Percentiles rank a stretch among this genome's conserved stretches.
Evolutionary conservation across 1,140 invertebrate species (phyloP).

Genomic region (Drosophila jambulina): DNA sequence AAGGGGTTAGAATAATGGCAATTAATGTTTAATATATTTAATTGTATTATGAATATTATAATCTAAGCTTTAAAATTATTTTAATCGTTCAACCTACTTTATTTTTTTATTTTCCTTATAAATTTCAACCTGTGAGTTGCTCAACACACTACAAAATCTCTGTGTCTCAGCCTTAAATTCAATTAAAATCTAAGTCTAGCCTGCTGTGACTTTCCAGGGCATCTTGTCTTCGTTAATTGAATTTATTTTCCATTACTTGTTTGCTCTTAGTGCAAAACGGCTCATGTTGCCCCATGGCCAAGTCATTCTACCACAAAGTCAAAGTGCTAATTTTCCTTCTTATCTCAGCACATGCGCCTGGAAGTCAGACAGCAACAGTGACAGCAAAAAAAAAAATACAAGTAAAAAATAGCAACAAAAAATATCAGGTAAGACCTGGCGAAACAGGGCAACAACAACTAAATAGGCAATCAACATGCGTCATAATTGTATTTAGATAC

Average conservation of each 20-base stretch:
- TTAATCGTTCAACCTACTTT: no score
- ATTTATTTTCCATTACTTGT: constrained; percentile 17
- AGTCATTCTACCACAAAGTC: constrained; percentile 12
- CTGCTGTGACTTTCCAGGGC: neutral
- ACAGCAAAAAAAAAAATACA: constrained; percentile 23
- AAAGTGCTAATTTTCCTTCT: constrained; percentile 71
- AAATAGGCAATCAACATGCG: constrained; percentile 50
- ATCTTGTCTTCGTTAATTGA: neutral
- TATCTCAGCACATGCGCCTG: constrained; percentile 62
- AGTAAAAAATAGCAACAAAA: constrained; percentile 10
- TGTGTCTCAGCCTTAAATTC: neutral
- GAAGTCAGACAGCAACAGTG: constrained; percentile 31
- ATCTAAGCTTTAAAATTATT: no score
- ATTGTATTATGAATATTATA: no score
- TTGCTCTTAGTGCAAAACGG: constrained; percentile 24
- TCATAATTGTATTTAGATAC: constrained; percentile 62
- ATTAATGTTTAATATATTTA: no score
- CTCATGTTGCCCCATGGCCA: constrained; percentile 22
- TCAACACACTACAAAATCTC: neutral
- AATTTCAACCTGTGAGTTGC: no score
- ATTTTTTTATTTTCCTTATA: neutral
- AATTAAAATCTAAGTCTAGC: neutral
- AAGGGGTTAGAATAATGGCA: no score
- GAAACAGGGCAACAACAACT: constrained; percentile 8
- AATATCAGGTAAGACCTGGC: constrained; percentile 8